phyloP scores from a whole-genome alignment of 2,888 invertebrate genomes.

The Hanleya hanleyi region DNA sequence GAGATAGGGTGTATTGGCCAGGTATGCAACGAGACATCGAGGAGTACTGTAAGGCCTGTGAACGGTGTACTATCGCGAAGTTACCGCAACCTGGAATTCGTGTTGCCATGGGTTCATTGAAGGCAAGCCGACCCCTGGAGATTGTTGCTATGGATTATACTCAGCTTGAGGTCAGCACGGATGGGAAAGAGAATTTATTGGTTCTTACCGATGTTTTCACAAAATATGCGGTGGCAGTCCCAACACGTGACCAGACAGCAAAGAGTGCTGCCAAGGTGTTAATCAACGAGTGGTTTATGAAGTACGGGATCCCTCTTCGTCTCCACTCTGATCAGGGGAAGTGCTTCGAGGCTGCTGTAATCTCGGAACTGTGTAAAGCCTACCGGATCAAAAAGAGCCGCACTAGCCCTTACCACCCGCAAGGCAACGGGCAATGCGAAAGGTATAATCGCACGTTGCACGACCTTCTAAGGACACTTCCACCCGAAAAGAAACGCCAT shows the following conservation, averaged over 20 bases:
- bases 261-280: conserved; percentile 17
- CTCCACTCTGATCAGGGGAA: conserved; percentile 30
- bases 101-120: neutral
- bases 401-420: too few relatives aligned
- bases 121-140: conserved; percentile 7
- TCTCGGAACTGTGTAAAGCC: too few relatives aligned
- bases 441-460: too few relatives aligned
- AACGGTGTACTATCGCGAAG: conserved; percentile 10
- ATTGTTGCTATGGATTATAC: neutral
- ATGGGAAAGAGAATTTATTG: conserved; percentile 17
- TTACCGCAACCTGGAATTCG: neutral
- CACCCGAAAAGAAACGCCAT: too few relatives aligned
- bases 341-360: conserved; percentile 14
- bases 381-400: too few relatives aligned
- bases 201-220: conserved; percentile 27
- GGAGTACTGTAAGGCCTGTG: neutral
- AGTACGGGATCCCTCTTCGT: conserved; percentile 19
- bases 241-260: conserved; percentile 27
- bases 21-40: neutral
- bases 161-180: neutral
- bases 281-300: conserved; percentile 26
- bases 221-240: conserved; percentile 18
- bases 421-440: too few relatives aligned
- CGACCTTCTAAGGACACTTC: too few relatives aligned
- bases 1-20: conserved; percentile 7